These are phyloP conservation scores for Podarcis raffonei DNA, from an alignment of 2,113 vertebrate genomes.

Conservation along the genomic window DNA sequence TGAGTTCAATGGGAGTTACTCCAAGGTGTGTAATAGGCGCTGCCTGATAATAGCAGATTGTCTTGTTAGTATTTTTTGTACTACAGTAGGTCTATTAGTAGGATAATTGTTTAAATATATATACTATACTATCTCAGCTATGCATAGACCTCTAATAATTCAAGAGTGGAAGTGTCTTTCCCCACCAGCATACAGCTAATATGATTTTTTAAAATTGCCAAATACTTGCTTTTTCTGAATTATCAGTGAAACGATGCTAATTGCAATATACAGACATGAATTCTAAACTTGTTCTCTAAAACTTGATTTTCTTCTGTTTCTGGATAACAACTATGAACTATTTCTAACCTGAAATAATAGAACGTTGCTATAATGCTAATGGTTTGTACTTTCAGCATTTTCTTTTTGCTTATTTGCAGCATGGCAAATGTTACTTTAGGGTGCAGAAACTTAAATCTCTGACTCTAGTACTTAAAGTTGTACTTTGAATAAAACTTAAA, in stretches of 20 bases:
- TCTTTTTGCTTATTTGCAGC: not conserved
- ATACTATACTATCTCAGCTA: not conserved
- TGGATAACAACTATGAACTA: not conserved
- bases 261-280: not conserved
- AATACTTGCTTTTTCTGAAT: not conserved
- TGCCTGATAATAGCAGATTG: not conserved
- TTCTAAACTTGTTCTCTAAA: not conserved
- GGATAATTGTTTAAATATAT: too few relatives aligned
- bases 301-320: not conserved
- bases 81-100: not conserved
- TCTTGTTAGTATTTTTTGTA: not conserved
- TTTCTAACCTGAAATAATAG: not conserved
- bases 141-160: not conserved
- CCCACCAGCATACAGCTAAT: not conserved
- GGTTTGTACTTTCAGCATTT: not conserved
- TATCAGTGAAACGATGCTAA: not conserved
- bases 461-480: not conserved
- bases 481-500: not conserved
- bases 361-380: not conserved
- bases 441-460: not conserved
- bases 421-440: not conserved
- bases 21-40: not conserved
- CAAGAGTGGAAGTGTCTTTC: not conserved
- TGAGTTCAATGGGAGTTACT: not conserved
- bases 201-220: not conserved